Evolutionary conservation across 2,113 vertebrate genomes (phyloP), one percentile per base, ranked within the genome.

Genomic region (Apteryx owenii): DNA sequence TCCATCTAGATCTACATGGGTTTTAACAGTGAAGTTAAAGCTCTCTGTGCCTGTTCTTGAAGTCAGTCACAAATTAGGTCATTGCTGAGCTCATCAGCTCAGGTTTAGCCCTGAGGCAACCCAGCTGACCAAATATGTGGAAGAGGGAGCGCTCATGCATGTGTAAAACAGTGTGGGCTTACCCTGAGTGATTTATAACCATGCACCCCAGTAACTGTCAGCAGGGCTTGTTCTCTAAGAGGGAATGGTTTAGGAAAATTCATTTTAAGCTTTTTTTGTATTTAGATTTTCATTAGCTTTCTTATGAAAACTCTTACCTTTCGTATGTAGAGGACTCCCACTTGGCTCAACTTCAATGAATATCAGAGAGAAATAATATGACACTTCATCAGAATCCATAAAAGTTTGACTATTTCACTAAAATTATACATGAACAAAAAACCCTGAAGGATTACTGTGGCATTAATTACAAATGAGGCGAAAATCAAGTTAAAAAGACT

Each of bases 151-250:
- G 23, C 17, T 46, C 3, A 0, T 7, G 9, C 58, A 31, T 2
- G 1, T 4, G 2, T 50, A 19, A 51, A 75, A 85, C 25, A 54
- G 10, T 0, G 0, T 18, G 50, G 12, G 8, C 8, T 56, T 42
- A 36, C 7, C 23, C 31, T 0, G 0, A 16, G 7, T 29, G 12
- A 66, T 2, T 40, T 62, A 44, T 18, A 66, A 50, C 3, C 4
- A 1, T 4, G 17, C 19, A 61, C 8, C 11, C n/a, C 10, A 25
- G 40, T 38, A 50, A 58, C 21, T 8, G 0, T 21, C 85, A 81
- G 15, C 0, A 50, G 64, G 12, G 4, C 31, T 61, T 48, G 4
- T 5, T 40, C 15, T 75, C 60, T 53, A 36, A 53, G 65, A 62
- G 9, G 22, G 1, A 3, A 1, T 29, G 17, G 23, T 21, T 86